Base-by-base conservation (phyloP, 2,113 vertebrate species). In the western clawed frog (Xenopus tropicalis) region DNA sequence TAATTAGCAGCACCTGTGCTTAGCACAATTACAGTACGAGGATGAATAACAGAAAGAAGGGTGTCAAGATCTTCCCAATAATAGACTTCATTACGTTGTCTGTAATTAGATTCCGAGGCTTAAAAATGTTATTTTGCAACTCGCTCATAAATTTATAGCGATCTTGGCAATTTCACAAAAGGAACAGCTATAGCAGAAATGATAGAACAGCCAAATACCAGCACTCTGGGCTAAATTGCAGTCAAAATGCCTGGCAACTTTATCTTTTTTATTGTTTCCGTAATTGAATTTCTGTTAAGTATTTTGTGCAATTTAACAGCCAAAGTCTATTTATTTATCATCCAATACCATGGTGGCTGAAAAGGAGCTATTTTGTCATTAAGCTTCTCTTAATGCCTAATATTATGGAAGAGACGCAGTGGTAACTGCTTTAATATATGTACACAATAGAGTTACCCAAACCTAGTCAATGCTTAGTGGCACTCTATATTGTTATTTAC, bases 261-360 rank as follows among this genome's bases (percentile, higher is more conserved):
- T 76, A 85, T 82, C 13, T n/a, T 86, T 84, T 85, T 90, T 87
- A 91, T 92, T 90, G 90, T 89, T 90, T 87, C 83, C 86, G 86
- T 93, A 92, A 93, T 92, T 93, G 88, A 93, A 92, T 92, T 93
- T 91, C 86, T 88, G 86, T 90, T 93, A 90, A 86, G 81, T 76
- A 14, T 81, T 80, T 80, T 86, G 70, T 84, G 85, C 89, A 88
- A 90, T 90, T 91, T 89, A 88, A 90, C 87, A 87, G 88, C 86
- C 86, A 85, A 80, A 90, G 88, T 90, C 86, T 90, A 73, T 74
- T 73, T 61, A 87, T 90, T 90, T 91, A 88, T 91, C 88, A 90
- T 90, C 89, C 85, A 88, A 86, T 88, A 82, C 83, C 80, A 82
- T 86, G 89, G 85, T 83, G 79, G 84, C 88, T 88, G 89, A 90